These are phyloP conservation scores for Myotis vivesi DNA, from an alignment of 2,797 vertebrate species.

Conservation along the genomic window DNA sequence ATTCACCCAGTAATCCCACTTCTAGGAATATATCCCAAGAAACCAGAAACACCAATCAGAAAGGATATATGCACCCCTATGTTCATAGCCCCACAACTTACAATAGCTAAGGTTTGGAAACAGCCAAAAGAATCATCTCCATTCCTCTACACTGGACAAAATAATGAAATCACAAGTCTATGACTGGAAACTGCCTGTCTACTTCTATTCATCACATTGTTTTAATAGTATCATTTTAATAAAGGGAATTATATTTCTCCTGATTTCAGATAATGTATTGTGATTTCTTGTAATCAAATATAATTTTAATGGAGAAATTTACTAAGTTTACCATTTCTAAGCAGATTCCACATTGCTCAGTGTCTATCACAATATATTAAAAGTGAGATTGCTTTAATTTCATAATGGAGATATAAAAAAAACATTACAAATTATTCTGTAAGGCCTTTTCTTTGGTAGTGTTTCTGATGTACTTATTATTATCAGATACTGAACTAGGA, in stretches of 20 bases:
- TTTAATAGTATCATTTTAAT: slow-evolving; percentile 18
- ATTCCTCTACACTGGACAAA: background rate
- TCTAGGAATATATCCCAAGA: too few relatives aligned
- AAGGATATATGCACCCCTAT: too few relatives aligned
- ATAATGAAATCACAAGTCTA: background rate
- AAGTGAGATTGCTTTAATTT: slow-evolving; percentile 22
- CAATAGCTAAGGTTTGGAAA: too few relatives aligned
- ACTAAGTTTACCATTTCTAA: background rate
- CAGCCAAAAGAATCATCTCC: background rate
- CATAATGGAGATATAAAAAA: background rate
- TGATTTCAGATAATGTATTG: background rate
- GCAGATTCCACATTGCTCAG: background rate
- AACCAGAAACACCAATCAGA: too few relatives aligned
- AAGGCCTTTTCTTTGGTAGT: background rate
- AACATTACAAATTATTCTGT: background rate
- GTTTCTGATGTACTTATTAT: background rate
- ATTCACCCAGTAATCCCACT: too few relatives aligned
- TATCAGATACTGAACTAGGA: background rate
- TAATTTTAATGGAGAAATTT: slow-evolving; percentile 28
- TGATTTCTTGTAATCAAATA: background rate
- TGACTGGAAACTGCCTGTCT: background rate
- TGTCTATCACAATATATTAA: background rate
- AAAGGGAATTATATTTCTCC: background rate
- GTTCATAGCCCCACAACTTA: too few relatives aligned
- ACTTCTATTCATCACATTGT: background rate